A percentile compares a stretch with the other conserved stretches of the same genome.
Evolutionary conservation across 2,888 invertebrate species (phyloP).

Genomic region (Globia sparganii): DNA sequence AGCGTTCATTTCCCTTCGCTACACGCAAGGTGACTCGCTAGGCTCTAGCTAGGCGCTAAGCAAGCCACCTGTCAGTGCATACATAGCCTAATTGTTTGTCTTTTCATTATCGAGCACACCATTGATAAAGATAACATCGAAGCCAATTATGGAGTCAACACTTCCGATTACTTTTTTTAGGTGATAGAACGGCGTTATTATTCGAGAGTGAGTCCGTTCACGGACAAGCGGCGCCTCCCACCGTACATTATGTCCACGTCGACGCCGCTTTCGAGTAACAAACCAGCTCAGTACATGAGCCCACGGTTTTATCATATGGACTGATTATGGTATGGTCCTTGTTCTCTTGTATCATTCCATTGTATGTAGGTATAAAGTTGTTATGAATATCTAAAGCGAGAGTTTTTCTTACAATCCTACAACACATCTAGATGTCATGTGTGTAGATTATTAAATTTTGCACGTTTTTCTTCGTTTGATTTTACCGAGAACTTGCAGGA

Average conservation of each 20-base stretch:
- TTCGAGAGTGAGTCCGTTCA: constrained; percentile 87
- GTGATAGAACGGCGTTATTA: constrained; percentile 90
- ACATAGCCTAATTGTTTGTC: not conserved
- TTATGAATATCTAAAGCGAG: constrained; percentile 25
- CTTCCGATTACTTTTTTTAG: constrained; percentile 69
- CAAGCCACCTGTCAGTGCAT: not conserved
- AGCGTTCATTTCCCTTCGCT: not conserved
- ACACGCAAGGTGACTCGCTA: not conserved
- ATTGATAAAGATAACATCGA: constrained; percentile 5
- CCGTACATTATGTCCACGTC: constrained; percentile 83
- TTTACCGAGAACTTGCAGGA: not conserved
- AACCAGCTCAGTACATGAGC: constrained; percentile 87
- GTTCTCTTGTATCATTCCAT: constrained; percentile 58
- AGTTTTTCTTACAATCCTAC: constrained; percentile 29
- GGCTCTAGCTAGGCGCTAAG: too few relatives aligned
- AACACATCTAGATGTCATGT: not conserved
- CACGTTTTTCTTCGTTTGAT: constrained; percentile 10
- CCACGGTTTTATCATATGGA: constrained; percentile 91
- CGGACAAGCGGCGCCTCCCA: constrained; percentile 88
- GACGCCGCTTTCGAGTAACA: constrained; percentile 82
- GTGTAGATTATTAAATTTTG: not conserved
- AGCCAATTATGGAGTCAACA: constrained; percentile 3
- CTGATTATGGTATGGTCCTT: constrained; percentile 67
- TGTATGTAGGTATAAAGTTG: constrained; percentile 53
- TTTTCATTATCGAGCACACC: not conserved